These are phyloP conservation scores for Cichladusa arquata DNA, from an alignment of 2,113 vertebrate species.

Conservation along the genomic window DNA sequence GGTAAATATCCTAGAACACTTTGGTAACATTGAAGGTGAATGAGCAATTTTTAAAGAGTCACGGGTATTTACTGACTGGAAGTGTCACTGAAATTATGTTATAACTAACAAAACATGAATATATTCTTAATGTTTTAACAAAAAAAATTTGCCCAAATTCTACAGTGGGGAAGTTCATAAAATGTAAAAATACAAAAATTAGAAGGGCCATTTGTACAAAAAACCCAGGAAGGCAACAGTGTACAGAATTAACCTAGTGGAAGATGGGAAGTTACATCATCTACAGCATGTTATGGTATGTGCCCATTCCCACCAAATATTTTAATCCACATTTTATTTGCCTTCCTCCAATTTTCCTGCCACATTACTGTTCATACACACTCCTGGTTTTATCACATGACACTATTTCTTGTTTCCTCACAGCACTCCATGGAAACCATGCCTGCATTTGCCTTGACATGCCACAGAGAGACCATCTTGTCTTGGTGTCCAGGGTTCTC, in stretches of 20 bases:
- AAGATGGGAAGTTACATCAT: neutral
- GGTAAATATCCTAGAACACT: neutral
- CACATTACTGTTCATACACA: neutral
- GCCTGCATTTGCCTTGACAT: neutral
- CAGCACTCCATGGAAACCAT: neutral
- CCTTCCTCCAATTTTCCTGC: neutral
- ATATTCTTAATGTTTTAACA: neutral
- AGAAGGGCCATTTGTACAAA: neutral
- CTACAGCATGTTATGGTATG: neutral
- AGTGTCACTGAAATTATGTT: neutral
- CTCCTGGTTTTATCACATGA: neutral
- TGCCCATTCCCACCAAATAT: neutral
- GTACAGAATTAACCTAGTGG: neutral
- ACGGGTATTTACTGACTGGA: neutral
- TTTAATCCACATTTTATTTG: neutral
- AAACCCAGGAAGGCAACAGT: fast-evolving
- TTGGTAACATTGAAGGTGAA: neutral
- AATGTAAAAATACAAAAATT: neutral
- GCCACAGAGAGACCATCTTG: neutral
- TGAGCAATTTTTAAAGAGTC: neutral
- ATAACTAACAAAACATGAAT: neutral
- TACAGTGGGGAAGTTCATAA: neutral
- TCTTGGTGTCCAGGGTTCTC: neutral
- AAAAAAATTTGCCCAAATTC: neutral
- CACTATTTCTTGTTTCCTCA: neutral